phyloP scores from a whole-genome alignment of 2,797 vertebrate genomes.

The Hirundo rustica region DNA sequence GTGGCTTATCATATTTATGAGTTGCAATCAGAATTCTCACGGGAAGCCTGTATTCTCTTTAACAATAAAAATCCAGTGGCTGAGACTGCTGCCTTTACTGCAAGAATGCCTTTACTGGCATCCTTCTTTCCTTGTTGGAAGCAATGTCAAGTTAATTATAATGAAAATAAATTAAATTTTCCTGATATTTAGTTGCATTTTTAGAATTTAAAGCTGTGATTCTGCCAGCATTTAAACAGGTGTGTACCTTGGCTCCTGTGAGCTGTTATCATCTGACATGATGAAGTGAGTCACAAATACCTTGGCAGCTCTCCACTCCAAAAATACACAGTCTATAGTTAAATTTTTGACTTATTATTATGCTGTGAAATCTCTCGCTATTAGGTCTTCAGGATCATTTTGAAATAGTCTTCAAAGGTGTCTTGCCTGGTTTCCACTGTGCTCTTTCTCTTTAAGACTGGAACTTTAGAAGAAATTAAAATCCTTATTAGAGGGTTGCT shows the following conservation, averaged over 20 bases:
- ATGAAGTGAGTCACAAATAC: neutral
- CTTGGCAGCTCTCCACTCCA: neutral
- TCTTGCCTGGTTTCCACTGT: neutral
- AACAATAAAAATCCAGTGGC: neutral
- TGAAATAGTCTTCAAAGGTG: neutral
- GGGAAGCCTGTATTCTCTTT: neutral
- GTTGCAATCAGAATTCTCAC: neutral
- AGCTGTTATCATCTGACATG: neutral
- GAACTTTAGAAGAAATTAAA: neutral
- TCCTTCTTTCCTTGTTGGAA: neutral
- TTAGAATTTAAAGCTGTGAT: neutral
- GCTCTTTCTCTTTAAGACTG: neutral
- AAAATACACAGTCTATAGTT: neutral
- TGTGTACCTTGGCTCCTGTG: neutral
- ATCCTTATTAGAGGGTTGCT: neutral
- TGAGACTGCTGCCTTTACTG: neutral
- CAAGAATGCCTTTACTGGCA: neutral
- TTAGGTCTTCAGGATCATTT: neutral
- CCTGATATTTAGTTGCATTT: neutral
- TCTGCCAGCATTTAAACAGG: neutral
- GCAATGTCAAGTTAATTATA: constrained; percentile 13
- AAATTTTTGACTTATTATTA: neutral
- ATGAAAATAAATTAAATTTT: neutral
- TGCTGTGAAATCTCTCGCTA: neutral
- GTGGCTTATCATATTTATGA: neutral